Evolutionary conservation across 2,888 invertebrate genomes (phyloP).

Genomic region (Yponomeuta cagnagella): DNA sequence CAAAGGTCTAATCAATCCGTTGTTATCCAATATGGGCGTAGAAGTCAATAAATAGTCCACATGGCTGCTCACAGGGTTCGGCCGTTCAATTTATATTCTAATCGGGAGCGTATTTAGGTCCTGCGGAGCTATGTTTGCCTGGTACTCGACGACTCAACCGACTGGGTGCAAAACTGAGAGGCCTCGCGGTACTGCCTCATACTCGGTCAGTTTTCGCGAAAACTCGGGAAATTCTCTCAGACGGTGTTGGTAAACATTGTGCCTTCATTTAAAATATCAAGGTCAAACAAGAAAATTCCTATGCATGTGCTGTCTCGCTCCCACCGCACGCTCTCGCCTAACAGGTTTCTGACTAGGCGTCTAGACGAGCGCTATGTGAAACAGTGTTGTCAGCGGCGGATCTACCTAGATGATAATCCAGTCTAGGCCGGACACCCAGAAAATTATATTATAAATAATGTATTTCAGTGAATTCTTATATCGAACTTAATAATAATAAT

Average conservation of each 20-base stretch:
- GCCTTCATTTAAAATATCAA: background rate
- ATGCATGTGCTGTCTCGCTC: background rate
- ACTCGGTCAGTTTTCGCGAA: too few species aligned
- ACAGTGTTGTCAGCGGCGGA: background rate
- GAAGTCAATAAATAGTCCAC: too few species aligned
- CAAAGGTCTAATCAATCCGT: too few species aligned
- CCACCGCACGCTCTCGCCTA: background rate
- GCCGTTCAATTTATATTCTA: background rate
- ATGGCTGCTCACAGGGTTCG: too few species aligned
- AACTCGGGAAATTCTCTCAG: background rate
- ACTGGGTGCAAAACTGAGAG: background rate
- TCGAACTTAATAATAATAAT: too few species aligned
- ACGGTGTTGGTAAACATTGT: background rate
- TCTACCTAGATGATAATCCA: background rate
- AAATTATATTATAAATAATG: background rate
- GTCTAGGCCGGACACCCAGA: background rate
- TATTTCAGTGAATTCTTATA: background rate
- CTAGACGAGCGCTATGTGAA: background rate
- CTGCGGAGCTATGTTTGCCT: background rate
- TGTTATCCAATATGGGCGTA: too few species aligned
- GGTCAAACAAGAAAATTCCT: background rate
- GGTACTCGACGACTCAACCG: background rate
- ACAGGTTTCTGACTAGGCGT: background rate
- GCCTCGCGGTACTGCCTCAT: background rate
- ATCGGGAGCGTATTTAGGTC: background rate